Conservation (phyloP, 35 echinoderm and acorn worm genomes). For the Apostichopus japonicus region DNA sequence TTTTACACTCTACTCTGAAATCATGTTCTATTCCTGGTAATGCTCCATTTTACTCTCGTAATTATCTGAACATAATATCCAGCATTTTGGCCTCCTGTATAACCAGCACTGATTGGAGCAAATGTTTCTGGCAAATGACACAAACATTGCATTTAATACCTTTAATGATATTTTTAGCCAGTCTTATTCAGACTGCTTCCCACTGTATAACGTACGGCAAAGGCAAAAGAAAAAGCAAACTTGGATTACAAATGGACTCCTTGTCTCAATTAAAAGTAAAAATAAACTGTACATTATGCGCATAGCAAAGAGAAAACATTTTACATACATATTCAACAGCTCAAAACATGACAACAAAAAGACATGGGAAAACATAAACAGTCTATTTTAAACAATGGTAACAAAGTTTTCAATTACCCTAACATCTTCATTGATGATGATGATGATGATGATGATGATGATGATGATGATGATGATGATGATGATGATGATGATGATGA, state of each 20-base stretch:
- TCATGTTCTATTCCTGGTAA: neutral
- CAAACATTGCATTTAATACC: too few relatives aligned
- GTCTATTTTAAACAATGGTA: too few relatives aligned
- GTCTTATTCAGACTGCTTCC: neutral
- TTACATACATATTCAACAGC: neutral
- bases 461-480: slow-evolving; percentile 16
- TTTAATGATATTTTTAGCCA: neutral
- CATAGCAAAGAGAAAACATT: neutral
- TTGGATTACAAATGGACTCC: neutral
- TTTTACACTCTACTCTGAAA: neutral
- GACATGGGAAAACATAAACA: too few relatives aligned
- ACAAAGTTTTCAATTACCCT: too few relatives aligned
- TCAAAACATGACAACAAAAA: too few relatives aligned
- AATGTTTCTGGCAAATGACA: neutral
- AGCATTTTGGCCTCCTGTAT: neutral
- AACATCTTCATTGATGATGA: neutral
- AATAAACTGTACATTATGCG: neutral
- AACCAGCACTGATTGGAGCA: neutral
- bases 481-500: neutral
- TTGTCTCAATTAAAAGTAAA: neutral
- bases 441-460: neutral
- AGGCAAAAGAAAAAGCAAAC: neutral
- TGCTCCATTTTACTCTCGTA: neutral
- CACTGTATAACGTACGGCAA: neutral
- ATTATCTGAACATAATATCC: neutral